Conservation (phyloP, 2,113 vertebrate genomes). For the Silurus asotus region DNA sequence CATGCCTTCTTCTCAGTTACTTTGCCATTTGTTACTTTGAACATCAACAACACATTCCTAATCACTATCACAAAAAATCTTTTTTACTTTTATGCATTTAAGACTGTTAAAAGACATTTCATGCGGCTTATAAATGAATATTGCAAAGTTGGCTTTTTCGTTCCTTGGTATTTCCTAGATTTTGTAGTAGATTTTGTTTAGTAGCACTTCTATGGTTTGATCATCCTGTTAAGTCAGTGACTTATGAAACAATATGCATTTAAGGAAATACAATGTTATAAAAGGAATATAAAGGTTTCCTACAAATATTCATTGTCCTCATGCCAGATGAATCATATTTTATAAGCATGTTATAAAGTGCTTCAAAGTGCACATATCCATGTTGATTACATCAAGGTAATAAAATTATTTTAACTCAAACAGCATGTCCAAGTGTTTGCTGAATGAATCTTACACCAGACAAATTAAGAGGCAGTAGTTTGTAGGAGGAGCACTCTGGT, state of each 20-base stretch:
- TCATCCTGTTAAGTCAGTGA: neutral
- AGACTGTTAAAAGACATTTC: neutral
- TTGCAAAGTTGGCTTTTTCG: neutral
- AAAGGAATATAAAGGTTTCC: neutral
- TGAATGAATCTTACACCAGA: neutral
- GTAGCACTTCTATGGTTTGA: neutral
- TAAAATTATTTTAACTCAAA: neutral
- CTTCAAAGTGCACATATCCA: neutral
- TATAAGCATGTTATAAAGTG: slow-evolving; percentile 10
- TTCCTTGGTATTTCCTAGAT: neutral
- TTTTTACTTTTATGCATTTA: neutral
- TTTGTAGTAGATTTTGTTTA: neutral
- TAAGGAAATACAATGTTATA: slow-evolving; percentile 2
- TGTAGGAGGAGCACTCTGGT: slow-evolving; percentile 2
- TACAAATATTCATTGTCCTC: neutral
- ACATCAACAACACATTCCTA: neutral
- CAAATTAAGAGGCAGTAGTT: slow-evolving; percentile 15
- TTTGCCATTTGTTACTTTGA: neutral
- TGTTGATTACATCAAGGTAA: neutral
- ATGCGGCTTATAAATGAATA: neutral
- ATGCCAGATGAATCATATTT: neutral
- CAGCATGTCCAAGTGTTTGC: neutral
- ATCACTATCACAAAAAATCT: neutral
- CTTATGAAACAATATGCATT: neutral
- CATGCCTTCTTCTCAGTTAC: slow-evolving; percentile 17